These are phyloP conservation scores for Phaenicophaeus curvirostris DNA, from an alignment of 2,797 vertebrate species.

Conservation along the genomic window DNA sequence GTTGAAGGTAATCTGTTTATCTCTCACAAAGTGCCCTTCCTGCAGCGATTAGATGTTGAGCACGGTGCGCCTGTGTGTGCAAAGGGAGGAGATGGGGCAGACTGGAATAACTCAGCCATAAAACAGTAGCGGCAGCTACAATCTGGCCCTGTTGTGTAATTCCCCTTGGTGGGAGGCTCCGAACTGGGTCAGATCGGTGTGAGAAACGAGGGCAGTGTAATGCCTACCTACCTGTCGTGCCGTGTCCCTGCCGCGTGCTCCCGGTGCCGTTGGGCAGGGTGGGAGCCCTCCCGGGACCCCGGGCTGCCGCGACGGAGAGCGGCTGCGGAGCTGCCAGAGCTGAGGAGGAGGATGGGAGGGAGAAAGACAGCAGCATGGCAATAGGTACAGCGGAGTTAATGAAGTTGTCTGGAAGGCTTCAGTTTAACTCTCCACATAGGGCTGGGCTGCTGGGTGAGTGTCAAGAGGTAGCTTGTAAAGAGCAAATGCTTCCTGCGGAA, in stretches of 20 bases:
- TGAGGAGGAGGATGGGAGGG: neutral
- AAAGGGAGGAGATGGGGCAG: neutral
- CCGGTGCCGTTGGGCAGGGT: neutral
- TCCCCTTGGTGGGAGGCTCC: slow-evolving; percentile 61
- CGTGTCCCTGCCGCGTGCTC: neutral
- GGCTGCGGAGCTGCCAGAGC: neutral
- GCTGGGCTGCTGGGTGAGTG: neutral
- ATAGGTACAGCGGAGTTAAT: neutral
- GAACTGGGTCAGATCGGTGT: slow-evolving; percentile 61
- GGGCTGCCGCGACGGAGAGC: neutral
- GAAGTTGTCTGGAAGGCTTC: neutral
- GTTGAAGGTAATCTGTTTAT: slow-evolving; percentile 8
- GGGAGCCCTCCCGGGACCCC: neutral
- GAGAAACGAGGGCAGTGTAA: slow-evolving; percentile 47
- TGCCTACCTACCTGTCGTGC: slow-evolving; percentile 27
- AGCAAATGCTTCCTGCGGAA: neutral
- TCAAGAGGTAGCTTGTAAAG: neutral
- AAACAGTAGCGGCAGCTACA: slow-evolving; percentile 21
- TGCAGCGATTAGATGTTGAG: neutral
- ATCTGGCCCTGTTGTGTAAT: slow-evolving; percentile 66
- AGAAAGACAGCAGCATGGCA: neutral
- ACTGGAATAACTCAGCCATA: slow-evolving; percentile 43
- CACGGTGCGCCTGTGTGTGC: neutral
- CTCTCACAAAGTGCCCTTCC: neutral
- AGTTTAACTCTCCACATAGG: neutral